Evolutionary conservation across 2,888 invertebrate genomes (phyloP), one percentile per base, ranked within the genome.

Genomic region (Linnaemya tessellans): DNA sequence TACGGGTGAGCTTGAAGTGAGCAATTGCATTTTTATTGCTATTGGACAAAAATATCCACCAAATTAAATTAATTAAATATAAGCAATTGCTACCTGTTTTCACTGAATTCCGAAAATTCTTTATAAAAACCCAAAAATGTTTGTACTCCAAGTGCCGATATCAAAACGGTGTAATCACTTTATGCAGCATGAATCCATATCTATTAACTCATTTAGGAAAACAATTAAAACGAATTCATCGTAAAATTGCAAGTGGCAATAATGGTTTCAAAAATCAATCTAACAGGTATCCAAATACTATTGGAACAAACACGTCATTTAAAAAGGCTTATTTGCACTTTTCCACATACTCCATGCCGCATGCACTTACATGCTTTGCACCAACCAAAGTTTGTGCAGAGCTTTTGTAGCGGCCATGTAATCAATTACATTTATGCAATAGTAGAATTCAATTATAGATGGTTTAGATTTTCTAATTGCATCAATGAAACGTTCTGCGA

Each of bases 381-480:
- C n/a, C 20, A 13, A 38, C n/a, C 20, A 13, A 25, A 1, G 25
- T 67, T 20, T 46, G 22, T 60, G 30, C 10, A 54, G 18, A 46
- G 56, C 35, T 56, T 75, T 75, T 80, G 43, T 43, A 65, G 54
- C 5, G 71, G 38, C 51, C 75, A 68, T 70, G 58, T 71, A 80
- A 74, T 84, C 60, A 67, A 75, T 77, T 73, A 71, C 75, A 51
- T 75, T 65, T 68, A 30, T 74, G 84, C 58, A 38, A 71, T 71
- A 30, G 60, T 46, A 60, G 30, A 78, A 85, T 79, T 85, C 78
- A 85, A 81, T 85, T 81, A 81, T 64, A 68, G 18, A 68, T 58
- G 68, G 68, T 70, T 84, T 85, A 74, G 74, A 81, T 74, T 79
- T 79, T 74, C 68, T 79, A 81, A 85, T 85, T 81, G 64, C 64